Conservation (phyloP, 1,140 invertebrate species). For the Drosophila pruinosa region DNA sequence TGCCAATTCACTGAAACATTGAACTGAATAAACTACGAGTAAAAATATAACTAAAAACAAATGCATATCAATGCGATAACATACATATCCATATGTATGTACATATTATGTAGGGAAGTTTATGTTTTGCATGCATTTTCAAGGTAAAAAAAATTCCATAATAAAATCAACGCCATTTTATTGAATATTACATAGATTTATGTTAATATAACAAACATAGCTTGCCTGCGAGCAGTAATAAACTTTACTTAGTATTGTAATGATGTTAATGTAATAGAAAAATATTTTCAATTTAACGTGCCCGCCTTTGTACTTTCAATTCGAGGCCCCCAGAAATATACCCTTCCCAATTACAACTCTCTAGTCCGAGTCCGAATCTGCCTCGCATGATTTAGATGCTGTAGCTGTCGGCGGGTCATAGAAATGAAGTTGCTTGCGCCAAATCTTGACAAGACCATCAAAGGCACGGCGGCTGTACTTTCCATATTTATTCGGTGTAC, state of each 20-base stretch:
- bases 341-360: constrained; percentile 10
- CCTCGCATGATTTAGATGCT: background rate
- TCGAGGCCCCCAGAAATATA: constrained; percentile 5
- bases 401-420: constrained; percentile 87
- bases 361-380: constrained; percentile 69
- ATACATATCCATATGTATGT: too few relatives aligned
- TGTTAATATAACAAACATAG: constrained; percentile 43
- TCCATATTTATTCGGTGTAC: constrained; percentile 92
- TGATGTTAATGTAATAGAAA: constrained; percentile 5
- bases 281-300: constrained; percentile 32
- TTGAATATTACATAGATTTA: constrained; percentile 54
- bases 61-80: too few relatives aligned
- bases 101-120: too few relatives aligned
- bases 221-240: constrained; percentile 1
- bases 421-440: constrained; percentile 92
- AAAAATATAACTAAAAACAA: too few relatives aligned
- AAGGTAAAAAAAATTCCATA: constrained; percentile 19
- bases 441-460: constrained; percentile 93
- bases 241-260: constrained; percentile 5
- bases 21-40: too few relatives aligned
- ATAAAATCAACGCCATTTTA: constrained; percentile 67
- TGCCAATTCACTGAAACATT: background rate
- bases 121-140: background rate
- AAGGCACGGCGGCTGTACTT: constrained; percentile 95
- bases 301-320: constrained; percentile 46